Percentiles rank a stretch among this genome's conserved stretches.
These are phyloP conservation scores for Lacanobia oleracea DNA, from an alignment of 2,888 invertebrate genomes.

Conservation along the genomic window DNA sequence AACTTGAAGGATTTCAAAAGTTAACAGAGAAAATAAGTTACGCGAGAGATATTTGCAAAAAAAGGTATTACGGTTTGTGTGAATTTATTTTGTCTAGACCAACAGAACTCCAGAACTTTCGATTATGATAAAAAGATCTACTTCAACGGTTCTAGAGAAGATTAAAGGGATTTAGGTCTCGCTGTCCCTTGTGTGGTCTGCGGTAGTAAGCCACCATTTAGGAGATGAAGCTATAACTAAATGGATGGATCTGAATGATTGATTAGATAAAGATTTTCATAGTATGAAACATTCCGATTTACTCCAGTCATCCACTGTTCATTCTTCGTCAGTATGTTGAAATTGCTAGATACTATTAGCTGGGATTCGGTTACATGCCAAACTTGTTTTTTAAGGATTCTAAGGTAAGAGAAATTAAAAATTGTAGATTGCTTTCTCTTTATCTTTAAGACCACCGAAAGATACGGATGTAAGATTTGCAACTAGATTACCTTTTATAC, in stretches of 20 bases:
- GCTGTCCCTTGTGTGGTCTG: slow-evolving; percentile 25
- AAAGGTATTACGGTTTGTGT: slow-evolving; percentile 34
- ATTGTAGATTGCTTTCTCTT: not conserved
- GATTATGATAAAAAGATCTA: slow-evolving; percentile 51
- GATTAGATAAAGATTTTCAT: slow-evolving; percentile 18
- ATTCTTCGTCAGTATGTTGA: not conserved
- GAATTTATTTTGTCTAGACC: slow-evolving; percentile 55
- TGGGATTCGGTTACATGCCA: too few relatives aligned
- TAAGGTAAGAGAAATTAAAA: not conserved
- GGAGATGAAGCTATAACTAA: slow-evolving; percentile 13
- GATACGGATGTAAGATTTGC: not conserved
- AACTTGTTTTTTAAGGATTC: not conserved
- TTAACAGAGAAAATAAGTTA: slow-evolving; percentile 48
- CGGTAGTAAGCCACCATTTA: slow-evolving; percentile 34
- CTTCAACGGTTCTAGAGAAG: slow-evolving; percentile 32
- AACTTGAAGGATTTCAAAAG: slow-evolving; percentile 43
- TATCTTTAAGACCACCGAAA: not conserved
- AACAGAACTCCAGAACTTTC: slow-evolving; percentile 38
- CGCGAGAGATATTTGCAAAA: slow-evolving; percentile 31
- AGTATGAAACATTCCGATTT: slow-evolving; percentile 6
- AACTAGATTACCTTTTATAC: not conserved
- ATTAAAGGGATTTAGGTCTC: slow-evolving; percentile 36
- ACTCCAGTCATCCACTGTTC: not conserved
- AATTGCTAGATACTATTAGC: not conserved
- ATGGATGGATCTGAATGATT: slow-evolving; percentile 19